Percentiles rank a stretch among this genome's conserved stretches.
phyloP scores from a whole-genome alignment of 2,113 vertebrate genomes.

The Galbula dea region DNA sequence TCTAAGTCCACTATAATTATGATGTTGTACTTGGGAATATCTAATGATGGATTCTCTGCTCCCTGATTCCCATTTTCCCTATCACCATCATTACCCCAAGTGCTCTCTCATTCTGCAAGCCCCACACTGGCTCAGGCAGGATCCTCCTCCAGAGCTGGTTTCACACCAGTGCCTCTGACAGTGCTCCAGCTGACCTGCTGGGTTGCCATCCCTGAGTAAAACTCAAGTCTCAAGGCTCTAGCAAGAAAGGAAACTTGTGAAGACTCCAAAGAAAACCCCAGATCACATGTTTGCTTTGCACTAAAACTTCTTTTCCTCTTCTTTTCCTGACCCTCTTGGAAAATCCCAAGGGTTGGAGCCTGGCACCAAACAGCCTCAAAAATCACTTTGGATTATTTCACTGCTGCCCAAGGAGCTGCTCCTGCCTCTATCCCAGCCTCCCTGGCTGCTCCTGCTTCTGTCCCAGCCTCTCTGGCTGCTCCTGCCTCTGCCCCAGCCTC shows the following conservation, averaged over 20 bases:
- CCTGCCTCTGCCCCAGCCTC: too few species aligned
- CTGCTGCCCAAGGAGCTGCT: neutral
- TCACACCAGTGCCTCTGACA: neutral
- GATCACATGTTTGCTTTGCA: rapidly evolving
- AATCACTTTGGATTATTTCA: neutral
- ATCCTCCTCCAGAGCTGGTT: neutral
- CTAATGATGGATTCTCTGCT: conserved; percentile 2
- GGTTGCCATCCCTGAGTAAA: neutral
- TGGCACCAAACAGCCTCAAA: neutral
- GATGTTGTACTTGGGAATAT: neutral
- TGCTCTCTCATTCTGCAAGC: neutral
- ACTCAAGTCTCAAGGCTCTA: neutral
- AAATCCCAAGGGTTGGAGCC: neutral
- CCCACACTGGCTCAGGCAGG: neutral
- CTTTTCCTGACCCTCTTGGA: neutral
- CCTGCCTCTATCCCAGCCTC: neutral
- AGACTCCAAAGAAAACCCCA: neutral
- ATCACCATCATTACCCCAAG: neutral
- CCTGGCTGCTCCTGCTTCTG: too few species aligned
- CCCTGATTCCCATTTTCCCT: neutral
- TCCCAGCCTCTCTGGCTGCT: too few species aligned
- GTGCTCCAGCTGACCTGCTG: neutral
- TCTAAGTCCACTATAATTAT: conserved; percentile 46
- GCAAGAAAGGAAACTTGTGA: neutral
- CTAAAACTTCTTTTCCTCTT: neutral